These are phyloP conservation scores for Aplocera efformata DNA, from an alignment of 2,888 invertebrate species.

Conservation along the genomic window DNA sequence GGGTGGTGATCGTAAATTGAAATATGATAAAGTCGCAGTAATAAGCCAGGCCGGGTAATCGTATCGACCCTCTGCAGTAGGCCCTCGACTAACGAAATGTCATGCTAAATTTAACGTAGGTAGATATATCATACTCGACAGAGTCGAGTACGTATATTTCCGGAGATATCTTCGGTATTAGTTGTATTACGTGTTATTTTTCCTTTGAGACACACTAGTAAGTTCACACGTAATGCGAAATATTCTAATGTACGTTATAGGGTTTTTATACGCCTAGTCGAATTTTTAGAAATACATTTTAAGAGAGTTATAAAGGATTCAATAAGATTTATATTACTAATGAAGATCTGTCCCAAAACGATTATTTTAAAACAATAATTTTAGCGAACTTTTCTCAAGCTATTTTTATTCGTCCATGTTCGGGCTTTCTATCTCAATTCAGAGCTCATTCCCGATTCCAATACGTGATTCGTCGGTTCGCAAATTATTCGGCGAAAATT, in stretches of 20 bases:
- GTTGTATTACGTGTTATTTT: too few relatives aligned
- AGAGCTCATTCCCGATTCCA: conserved; percentile 75
- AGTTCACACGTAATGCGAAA: too few relatives aligned
- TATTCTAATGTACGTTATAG: too few relatives aligned
- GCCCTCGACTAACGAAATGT: conserved; percentile 45
- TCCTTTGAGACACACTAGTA: too few relatives aligned
- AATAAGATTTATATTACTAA: too few relatives aligned
- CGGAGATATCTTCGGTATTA: background rate
- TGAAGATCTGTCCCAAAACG: background rate
- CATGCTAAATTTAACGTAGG: conserved; percentile 33
- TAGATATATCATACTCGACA: conserved; percentile 20
- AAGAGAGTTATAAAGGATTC: too few relatives aligned
- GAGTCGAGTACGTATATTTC: too few relatives aligned
- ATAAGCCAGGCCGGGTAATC: conserved; percentile 70
- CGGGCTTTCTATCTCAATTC: conserved; percentile 78
- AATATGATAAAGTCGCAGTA: conserved; percentile 78
- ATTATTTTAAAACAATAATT: conserved; percentile 15
- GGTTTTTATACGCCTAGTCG: too few relatives aligned
- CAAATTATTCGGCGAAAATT: conserved; percentile 80
- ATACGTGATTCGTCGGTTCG: conserved; percentile 80
- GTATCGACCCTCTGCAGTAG: conserved; percentile 56
- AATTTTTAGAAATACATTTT: too few relatives aligned
- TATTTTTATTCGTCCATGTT: conserved; percentile 57
- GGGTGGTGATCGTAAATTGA: conserved; percentile 79
- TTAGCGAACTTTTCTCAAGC: conserved; percentile 16